Evolutionary conservation across 2,113 vertebrate genomes (phyloP).

Genomic region (Abramis brama): DNA sequence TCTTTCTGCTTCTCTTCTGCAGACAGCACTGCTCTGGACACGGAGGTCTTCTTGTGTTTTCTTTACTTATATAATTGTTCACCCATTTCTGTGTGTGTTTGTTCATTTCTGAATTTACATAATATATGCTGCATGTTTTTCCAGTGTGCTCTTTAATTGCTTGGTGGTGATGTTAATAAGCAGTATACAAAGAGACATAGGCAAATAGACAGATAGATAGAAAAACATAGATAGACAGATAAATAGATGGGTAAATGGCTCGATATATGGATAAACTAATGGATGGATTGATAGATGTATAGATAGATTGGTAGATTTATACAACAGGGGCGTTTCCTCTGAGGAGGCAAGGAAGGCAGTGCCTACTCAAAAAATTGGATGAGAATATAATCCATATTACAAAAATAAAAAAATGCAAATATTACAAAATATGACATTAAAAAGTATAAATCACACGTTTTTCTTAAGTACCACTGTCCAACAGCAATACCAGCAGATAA

Average conservation of each 20-base stretch:
- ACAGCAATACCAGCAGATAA: too few relatives aligned
- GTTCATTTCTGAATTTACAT: constrained; percentile 54
- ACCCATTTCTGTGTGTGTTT: constrained; percentile 32
- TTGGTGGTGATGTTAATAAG: neutral
- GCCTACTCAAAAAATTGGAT: too few relatives aligned
- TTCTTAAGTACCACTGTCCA: too few relatives aligned
- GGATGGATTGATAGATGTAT: neutral
- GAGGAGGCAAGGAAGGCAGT: too few relatives aligned
- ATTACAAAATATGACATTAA: too few relatives aligned
- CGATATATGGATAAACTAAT: neutral
- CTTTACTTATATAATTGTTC: constrained; percentile 8
- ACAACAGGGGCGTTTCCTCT: neutral
- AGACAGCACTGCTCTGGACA: constrained; percentile 94
- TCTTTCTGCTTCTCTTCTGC: constrained; percentile 79
- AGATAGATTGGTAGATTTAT: neutral
- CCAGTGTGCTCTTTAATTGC: neutral
- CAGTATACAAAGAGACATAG: neutral
- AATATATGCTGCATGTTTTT: constrained; percentile 6
- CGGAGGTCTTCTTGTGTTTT: constrained; percentile 90
- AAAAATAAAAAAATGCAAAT: too few relatives aligned
- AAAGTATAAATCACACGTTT: too few relatives aligned
- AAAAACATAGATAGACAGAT: neutral
- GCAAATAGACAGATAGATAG: neutral
- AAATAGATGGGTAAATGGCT: neutral
- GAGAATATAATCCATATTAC: too few relatives aligned